phyloP scores from a whole-genome alignment of 2,113 vertebrate species.

The Himantopus leucocephalus region DNA sequence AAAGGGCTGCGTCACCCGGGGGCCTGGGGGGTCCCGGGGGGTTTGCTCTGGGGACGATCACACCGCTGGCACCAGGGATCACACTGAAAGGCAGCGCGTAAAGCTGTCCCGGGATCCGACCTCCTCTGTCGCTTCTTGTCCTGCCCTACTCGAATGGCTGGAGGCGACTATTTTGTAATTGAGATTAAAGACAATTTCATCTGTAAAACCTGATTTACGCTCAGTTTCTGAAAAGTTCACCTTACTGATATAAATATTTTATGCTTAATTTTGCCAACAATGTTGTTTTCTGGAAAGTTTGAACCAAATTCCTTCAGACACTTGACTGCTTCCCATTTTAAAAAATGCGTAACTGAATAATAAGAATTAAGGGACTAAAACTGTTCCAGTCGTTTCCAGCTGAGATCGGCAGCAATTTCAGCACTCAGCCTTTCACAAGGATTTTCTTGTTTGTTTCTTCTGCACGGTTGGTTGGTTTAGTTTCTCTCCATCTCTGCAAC shows the following conservation, averaged over 20 bases:
- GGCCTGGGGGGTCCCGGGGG: background rate
- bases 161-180: background rate
- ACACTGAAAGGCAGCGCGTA: fast-evolving
- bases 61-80: background rate
- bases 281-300: background rate
- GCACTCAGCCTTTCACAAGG: background rate
- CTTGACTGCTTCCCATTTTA: background rate
- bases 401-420: background rate
- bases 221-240: background rate
- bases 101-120: fast-evolving
- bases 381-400: background rate
- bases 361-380: background rate
- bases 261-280: background rate
- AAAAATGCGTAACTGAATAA: background rate
- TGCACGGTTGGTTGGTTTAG: background rate
- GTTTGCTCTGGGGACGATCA: fast-evolving
- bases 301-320: background rate
- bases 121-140: background rate
- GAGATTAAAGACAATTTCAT: background rate
- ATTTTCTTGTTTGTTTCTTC: background rate
- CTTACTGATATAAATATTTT: background rate
- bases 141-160: background rate
- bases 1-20: fast-evolving
- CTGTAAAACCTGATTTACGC: background rate
- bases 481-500: background rate